phyloP scores from a whole-genome alignment of 1,140 invertebrate genomes.

The Aphelinus atriplicis region DNA sequence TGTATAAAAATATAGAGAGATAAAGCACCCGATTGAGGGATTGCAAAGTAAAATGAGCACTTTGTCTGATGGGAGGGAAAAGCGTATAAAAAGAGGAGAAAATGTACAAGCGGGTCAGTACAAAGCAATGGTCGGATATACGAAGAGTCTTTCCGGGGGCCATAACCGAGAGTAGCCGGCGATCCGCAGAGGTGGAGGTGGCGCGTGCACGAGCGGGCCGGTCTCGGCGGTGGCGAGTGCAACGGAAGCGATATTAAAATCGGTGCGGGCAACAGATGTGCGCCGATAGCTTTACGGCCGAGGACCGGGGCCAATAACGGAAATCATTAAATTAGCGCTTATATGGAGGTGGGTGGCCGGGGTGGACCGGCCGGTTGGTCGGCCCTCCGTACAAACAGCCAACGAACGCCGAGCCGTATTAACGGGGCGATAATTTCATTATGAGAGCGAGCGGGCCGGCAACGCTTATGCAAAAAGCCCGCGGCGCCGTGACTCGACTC shows the following conservation, averaged over 20 bases:
- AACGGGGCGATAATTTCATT: conserved; percentile 61
- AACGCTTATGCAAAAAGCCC: conserved; percentile 35
- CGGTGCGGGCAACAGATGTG: conserved; percentile 63
- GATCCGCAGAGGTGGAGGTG: too few relatives aligned
- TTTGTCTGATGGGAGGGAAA: too few relatives aligned
- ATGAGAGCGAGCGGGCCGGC: conserved; percentile 40
- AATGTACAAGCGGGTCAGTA: too few relatives aligned
- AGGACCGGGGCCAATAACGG: conserved; percentile 55
- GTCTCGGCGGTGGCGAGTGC: conserved; percentile 30
- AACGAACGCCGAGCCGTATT: conserved; percentile 44
- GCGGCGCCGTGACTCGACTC: conserved; percentile 31
- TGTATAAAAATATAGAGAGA: too few relatives aligned
- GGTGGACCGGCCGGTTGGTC: too few relatives aligned
- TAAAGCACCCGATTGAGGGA: too few relatives aligned
- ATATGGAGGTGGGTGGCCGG: conserved; percentile 32
- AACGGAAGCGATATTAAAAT: conserved; percentile 59
- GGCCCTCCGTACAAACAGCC: conserved; percentile 19
- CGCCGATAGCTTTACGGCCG: conserved; percentile 59
- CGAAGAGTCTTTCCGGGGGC: too few relatives aligned
- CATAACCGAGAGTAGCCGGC: too few relatives aligned
- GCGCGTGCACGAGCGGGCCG: not conserved
- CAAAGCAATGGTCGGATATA: too few relatives aligned
- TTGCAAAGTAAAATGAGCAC: too few relatives aligned
- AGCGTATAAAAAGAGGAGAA: too few relatives aligned
- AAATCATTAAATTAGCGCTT: conserved; percentile 62